Evolutionary conservation across 1,140 invertebrate genomes (phyloP).

Genomic region (Neotoxoptera formosana): DNA sequence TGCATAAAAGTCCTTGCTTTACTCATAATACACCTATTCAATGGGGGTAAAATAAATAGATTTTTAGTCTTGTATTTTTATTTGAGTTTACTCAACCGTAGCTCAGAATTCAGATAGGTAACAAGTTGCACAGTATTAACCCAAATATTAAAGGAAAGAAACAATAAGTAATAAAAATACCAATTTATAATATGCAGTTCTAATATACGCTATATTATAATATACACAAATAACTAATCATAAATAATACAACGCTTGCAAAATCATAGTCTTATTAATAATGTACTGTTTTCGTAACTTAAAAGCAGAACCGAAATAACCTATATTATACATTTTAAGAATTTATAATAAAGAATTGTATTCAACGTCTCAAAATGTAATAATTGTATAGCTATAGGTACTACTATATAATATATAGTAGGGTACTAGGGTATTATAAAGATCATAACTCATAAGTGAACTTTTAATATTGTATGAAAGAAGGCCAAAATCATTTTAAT

Average conservation of each 20-base stretch:
- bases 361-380: constrained; percentile 3
- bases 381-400: not conserved
- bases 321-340: not conserved
- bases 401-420: not conserved
- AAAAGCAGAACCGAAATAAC: not conserved
- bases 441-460: not conserved
- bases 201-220: not conserved
- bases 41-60: no score
- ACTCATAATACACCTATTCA: no score
- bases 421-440: not conserved
- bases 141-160: not conserved
- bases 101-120: no score
- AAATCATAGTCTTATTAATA: not conserved
- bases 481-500: not conserved
- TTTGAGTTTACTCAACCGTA: not conserved
- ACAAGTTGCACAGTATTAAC: not conserved
- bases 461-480: not conserved
- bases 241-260: not conserved
- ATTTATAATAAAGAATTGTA: constrained; percentile 7
- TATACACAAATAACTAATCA: not conserved
- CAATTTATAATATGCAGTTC: not conserved
- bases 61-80: not conserved
- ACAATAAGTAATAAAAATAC: not conserved
- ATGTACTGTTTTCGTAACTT: not conserved
- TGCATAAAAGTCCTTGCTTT: no score